Evolutionary conservation across 2,888 invertebrate species (phyloP).

Genomic region (Elegia similella): DNA sequence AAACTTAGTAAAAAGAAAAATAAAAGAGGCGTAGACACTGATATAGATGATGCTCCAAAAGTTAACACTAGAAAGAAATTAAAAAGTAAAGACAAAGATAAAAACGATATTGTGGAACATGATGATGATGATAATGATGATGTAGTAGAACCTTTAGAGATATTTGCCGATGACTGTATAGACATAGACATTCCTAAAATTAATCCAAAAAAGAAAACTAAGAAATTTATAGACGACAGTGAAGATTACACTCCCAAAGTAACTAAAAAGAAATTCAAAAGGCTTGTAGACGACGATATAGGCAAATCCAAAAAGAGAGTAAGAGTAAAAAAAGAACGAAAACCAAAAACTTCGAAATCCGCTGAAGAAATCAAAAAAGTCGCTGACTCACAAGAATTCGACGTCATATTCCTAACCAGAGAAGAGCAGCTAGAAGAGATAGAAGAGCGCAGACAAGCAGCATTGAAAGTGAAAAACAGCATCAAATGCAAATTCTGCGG

Average conservation of each 20-base stretch:
- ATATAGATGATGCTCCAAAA: not conserved
- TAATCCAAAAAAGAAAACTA: not conserved
- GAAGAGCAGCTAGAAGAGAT: constrained; percentile 5
- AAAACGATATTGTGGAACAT: not conserved
- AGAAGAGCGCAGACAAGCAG: not conserved
- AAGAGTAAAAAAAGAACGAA: not conserved
- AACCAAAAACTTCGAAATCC: constrained; percentile 2
- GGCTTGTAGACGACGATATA: not conserved
- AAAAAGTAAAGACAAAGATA: not conserved
- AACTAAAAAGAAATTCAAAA: not conserved
- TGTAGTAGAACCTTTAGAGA: not conserved
- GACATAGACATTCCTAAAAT: not conserved
- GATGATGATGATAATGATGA: not conserved
- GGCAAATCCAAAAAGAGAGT: not conserved
- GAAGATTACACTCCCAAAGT: not conserved
- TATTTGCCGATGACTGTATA: not conserved
- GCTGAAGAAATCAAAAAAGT: constrained; percentile 1
- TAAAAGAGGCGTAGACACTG: not conserved
- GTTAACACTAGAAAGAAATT: not conserved
- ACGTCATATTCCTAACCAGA: constrained; percentile 1
- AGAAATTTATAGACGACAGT: not conserved
- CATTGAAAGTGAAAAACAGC: not conserved
- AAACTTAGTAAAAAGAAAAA: not conserved
- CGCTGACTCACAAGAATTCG: not conserved
- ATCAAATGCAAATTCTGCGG: constrained; percentile 7